Base-by-base conservation (phyloP, 1,140 invertebrate species). In the Drosophila eugracilis region DNA sequence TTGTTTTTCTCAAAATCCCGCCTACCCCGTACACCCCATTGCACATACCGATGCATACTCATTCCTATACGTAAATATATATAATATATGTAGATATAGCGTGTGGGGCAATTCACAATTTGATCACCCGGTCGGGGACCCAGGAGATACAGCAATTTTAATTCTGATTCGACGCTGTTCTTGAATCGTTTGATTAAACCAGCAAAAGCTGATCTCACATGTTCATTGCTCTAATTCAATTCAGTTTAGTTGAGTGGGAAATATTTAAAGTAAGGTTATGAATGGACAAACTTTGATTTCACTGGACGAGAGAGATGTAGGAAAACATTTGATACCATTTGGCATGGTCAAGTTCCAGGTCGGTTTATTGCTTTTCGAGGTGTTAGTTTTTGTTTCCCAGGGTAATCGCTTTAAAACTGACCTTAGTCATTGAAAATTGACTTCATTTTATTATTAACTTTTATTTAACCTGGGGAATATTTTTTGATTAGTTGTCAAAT, bases 211-310 rank as follows among this genome's bases (percentile, higher is more conserved):
- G 48, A 55, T 72, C 34, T 48, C 45, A 34, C 30, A 49, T 57
- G 48, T 34, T 66, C 26, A 22, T 58, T 52, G 50, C 54, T 41
- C 57, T 54, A 49, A 69, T 70, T 74, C 60, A 52, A 85, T 83
- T 83, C 55, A 57, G 37, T 32, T 48, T 32, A 47, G 30, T 58
- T 50, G 53, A 42, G 42, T 34, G 49, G 17, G 34, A 26, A 24
- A 42, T 39, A 24, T 54, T 62, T 73, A 24, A 62, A 52, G 65
- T 63, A 36, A 77, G 67, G 59, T 44, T 60, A 65, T 60, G 48
- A 47, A 45, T 70, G 37, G 44, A 24, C 21, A 48, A 75, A 49
- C 67, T 58, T 45, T 71, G 57, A 42, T 50, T 53, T n/a, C n/a
- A 32, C 6, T 6, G 32, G 9, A 21, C n/a, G 19, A n/a, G 32